Percentiles rank a stretch among this genome's conserved stretches.
Conservation (phyloP, 2,797 vertebrate genomes). For the Xyrichtys novacula region DNA sequence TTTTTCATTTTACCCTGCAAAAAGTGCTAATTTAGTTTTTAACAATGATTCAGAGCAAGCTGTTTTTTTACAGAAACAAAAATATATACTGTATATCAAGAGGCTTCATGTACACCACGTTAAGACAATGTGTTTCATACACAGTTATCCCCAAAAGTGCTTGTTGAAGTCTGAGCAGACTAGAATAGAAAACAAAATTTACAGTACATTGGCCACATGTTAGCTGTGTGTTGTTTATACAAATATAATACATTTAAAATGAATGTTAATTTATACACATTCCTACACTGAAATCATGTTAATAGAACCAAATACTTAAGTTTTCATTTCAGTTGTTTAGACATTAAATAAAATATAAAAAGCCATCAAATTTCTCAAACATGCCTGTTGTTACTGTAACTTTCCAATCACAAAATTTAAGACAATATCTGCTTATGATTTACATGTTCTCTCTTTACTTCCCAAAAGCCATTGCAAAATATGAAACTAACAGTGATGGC, state of each 20-base stretch:
- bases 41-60: constrained; percentile 69
- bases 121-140: constrained; percentile 76
- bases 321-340: constrained; percentile 52
- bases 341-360: constrained; percentile 62
- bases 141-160: constrained; percentile 78
- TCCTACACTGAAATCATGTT: constrained; percentile 65
- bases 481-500: constrained; percentile 42
- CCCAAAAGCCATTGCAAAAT: constrained; percentile 45
- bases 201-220: constrained; percentile 80
- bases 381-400: constrained; percentile 37
- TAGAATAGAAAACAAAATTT: constrained; percentile 74
- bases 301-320: constrained; percentile 62
- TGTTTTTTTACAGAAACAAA: constrained; percentile 65
- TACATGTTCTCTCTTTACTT: constrained; percentile 56
- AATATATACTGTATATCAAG: constrained; percentile 71
- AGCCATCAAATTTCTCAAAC: constrained; percentile 44
- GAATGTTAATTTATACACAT: constrained; percentile 66
- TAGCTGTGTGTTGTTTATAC: constrained; percentile 75
- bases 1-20: constrained; percentile 48
- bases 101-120: constrained; percentile 71
- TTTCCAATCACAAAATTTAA: constrained; percentile 37
- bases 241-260: constrained; percentile 78
- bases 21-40: constrained; percentile 72
- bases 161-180: constrained; percentile 77
- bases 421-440: constrained; percentile 48